phyloP scores from a whole-genome alignment of 2,797 vertebrate genomes.

The Anas bahamensis region DNA sequence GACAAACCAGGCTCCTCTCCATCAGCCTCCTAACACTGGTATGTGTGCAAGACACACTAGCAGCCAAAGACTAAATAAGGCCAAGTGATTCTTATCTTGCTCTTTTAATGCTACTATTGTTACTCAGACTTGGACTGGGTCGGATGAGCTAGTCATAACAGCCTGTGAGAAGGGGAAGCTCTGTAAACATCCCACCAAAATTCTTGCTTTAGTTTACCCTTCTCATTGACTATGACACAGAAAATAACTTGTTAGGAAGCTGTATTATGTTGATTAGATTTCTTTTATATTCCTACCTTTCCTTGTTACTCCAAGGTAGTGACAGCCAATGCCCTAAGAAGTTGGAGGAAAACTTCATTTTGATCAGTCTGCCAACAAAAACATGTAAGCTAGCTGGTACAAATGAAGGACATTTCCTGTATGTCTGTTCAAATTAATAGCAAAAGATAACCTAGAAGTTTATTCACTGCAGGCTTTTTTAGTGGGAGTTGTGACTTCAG shows the following conservation, averaged over 20 bases:
- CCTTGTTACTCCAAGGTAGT: not conserved
- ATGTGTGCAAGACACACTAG: not conserved
- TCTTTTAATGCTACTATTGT: not conserved
- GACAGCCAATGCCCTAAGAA: not conserved
- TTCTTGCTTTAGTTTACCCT: not conserved
- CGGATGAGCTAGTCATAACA: not conserved
- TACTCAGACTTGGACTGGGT: not conserved
- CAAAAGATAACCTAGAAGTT: not conserved
- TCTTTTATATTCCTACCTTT: not conserved
- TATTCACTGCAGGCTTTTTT: not conserved
- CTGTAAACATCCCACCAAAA: not conserved
- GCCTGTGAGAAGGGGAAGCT: not conserved
- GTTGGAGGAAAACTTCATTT: not conserved
- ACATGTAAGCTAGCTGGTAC: not conserved
- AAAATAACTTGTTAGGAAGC: not conserved
- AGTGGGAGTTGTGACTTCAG: not conserved
- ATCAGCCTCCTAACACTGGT: no score
- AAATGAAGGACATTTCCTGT: not conserved
- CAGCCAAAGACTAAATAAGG: not conserved
- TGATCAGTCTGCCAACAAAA: conserved; percentile 10
- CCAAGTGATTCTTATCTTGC: not conserved
- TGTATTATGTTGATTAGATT: not conserved
- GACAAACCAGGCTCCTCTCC: not conserved
- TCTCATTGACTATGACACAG: not conserved
- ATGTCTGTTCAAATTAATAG: not conserved